phyloP scores from a whole-genome alignment of 2,797 vertebrate genomes.

The Falco rusticolus region DNA sequence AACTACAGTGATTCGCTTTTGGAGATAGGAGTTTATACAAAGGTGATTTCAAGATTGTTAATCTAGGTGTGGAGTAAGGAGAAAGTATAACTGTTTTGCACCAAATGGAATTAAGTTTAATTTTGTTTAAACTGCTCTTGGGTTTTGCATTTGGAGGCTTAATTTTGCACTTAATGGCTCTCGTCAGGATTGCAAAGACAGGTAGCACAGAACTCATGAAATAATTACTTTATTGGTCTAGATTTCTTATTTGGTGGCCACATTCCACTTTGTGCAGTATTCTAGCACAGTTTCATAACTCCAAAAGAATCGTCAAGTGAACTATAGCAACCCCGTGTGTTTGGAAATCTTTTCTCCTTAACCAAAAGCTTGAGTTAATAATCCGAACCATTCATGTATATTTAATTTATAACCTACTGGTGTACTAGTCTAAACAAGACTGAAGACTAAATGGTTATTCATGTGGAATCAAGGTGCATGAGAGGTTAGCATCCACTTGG shows the following conservation, averaged over 20 bases:
- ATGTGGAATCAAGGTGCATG: not conserved
- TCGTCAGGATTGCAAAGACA: not conserved
- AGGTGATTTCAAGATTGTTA: not conserved
- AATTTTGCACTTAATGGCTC: not conserved
- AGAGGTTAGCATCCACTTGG: not conserved
- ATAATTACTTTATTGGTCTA: not conserved
- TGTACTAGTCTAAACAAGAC: not conserved
- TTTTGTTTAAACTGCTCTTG: not conserved
- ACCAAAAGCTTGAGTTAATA: not conserved
- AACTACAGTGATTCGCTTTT: not conserved
- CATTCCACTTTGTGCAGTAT: not conserved
- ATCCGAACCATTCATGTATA: not conserved
- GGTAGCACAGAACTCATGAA: not conserved
- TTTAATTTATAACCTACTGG: not conserved
- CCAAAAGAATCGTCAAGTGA: not conserved
- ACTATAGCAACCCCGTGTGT: fast-evolving
- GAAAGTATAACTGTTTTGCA: not conserved
- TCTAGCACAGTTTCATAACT: not conserved
- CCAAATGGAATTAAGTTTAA: not conserved
- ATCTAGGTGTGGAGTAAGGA: not conserved
- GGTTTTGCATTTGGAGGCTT: not conserved
- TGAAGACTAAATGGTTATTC: not conserved
- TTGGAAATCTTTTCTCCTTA: not conserved
- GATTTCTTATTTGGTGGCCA: not conserved
- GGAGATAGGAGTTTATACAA: not conserved